phyloP scores from a whole-genome alignment of 2,888 invertebrate species.

The Himalopsyche anomala region DNA sequence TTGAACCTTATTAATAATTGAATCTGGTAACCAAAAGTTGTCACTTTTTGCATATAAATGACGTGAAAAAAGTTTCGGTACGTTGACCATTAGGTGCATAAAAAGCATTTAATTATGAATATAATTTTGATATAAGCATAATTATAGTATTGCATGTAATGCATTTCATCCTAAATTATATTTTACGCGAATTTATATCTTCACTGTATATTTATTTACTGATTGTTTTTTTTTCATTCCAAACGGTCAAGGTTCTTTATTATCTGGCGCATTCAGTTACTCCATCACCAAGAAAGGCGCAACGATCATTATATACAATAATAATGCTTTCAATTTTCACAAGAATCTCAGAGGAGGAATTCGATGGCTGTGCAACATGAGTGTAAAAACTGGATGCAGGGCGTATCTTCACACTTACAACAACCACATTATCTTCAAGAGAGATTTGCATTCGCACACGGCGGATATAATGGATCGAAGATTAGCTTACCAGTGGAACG shows the following conservation, averaged over 20 bases:
- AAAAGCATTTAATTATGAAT: no score
- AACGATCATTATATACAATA: neutral
- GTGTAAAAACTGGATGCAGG: conserved; percentile 48
- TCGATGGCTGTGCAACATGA: conserved; percentile 46
- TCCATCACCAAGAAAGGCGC: conserved; percentile 6
- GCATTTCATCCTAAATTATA: no score
- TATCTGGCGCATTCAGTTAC: neutral
- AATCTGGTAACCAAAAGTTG: no score
- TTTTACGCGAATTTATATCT: no score
- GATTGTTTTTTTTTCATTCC: neutral
- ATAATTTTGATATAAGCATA: no score
- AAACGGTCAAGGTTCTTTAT: neutral
- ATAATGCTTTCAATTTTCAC: conserved; percentile 4
- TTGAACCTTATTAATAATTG: no score
- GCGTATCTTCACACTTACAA: conserved; percentile 49
- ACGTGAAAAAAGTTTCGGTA: no score
- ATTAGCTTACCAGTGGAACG: no score
- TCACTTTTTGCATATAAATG: no score
- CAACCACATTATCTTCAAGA: conserved; percentile 39
- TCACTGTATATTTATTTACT: neutral
- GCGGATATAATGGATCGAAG: neutral
- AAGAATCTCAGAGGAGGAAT: conserved; percentile 44
- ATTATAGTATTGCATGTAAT: no score
- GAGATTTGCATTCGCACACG: neutral
- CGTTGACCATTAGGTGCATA: no score